Evolutionary conservation across 2,113 vertebrate genomes (phyloP).

Genomic region (Thalassarche chlororhynchos): DNA sequence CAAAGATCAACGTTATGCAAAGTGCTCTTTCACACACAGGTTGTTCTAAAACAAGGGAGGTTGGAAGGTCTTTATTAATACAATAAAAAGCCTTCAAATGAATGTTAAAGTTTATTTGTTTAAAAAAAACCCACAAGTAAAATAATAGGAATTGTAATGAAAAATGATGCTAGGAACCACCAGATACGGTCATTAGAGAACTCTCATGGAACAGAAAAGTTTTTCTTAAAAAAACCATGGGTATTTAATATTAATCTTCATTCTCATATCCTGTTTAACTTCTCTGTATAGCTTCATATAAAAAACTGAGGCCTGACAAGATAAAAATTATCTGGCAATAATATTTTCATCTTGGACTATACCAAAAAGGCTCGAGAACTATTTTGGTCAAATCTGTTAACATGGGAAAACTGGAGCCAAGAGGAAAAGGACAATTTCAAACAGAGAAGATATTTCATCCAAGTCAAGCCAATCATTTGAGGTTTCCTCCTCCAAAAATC

Average conservation of each 20-base stretch:
- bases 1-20: neutral
- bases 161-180: constrained; percentile 1
- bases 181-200: neutral
- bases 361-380: neutral
- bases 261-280: neutral
- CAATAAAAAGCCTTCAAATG: neutral
- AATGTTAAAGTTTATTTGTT: constrained; percentile 44
- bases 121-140: neutral
- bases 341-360: neutral
- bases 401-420: neutral
- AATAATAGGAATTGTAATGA: neutral
- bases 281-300: neutral
- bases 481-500: neutral
- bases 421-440: constrained; percentile 18
- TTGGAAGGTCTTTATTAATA: constrained; percentile 19
- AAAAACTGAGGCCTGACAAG: neutral
- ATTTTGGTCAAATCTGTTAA: neutral
- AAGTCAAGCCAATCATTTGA: constrained; percentile 9
- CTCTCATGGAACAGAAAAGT: neutral
- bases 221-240: neutral
- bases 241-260: neutral
- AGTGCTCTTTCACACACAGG: constrained; percentile 11
- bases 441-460: neutral
- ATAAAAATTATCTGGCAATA: neutral
- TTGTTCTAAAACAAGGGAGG: neutral